phyloP scores from a whole-genome alignment of 2,797 vertebrate species.

The Cossypha heuglini region DNA sequence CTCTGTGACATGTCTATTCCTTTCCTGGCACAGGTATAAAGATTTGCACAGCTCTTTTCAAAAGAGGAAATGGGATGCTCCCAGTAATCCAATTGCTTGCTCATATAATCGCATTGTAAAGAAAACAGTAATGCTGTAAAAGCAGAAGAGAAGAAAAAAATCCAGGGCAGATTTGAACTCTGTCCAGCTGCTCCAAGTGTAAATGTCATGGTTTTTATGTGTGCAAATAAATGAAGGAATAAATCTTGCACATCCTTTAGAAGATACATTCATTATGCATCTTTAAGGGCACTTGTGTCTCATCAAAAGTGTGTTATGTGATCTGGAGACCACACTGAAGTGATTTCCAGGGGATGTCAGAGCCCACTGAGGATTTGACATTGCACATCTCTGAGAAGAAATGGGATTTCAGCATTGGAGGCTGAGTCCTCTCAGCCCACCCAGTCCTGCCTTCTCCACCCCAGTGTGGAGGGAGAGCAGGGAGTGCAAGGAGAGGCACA shows the following conservation, averaged over 20 bases:
- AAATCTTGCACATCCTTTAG: background rate
- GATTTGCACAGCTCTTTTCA: background rate
- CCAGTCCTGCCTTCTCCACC: background rate
- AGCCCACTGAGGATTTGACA: background rate
- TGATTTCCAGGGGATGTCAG: background rate
- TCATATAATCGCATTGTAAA: background rate
- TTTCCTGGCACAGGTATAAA: background rate
- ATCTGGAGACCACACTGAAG: background rate
- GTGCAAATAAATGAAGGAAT: background rate
- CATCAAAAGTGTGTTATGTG: accelerated
- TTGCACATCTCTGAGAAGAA: background rate
- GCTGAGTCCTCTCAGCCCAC: no score
- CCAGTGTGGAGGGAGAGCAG: background rate
- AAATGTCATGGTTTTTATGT: background rate
- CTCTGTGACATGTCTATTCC: background rate
- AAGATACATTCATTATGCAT: background rate
- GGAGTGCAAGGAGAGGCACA: background rate
- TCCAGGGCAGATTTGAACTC: background rate
- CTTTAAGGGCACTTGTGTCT: background rate
- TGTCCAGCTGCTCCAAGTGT: background rate
- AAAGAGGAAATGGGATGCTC: background rate
- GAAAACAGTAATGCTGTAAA: background rate
- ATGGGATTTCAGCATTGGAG: accelerated
- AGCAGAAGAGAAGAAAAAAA: background rate
- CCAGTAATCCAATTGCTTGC: background rate